phyloP scores from a whole-genome alignment of 2,113 vertebrate species.

The Microcebus jonahi region DNA sequence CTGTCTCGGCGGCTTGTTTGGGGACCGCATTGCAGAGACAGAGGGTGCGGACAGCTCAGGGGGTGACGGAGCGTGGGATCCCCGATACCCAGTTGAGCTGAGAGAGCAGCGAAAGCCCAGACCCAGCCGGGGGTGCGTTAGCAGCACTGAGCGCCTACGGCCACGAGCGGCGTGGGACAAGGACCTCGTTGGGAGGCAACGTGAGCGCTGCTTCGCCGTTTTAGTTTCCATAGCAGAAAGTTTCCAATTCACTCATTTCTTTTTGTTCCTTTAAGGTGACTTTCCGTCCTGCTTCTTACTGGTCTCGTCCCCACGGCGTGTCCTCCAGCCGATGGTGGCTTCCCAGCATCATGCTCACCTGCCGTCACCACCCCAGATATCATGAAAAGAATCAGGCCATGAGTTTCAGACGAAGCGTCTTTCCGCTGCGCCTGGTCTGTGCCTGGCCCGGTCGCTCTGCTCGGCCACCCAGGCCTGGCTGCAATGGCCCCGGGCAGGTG shows the following conservation, averaged over 20 bases:
- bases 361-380: not conserved
- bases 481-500: too few species aligned
- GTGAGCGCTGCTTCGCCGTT: too few species aligned
- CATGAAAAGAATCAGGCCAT: not conserved
- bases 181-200: not conserved
- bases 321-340: not conserved
- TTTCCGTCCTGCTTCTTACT: not conserved
- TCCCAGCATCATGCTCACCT: not conserved
- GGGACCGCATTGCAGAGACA: not conserved
- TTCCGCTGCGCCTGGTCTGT: not conserved
- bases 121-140: rapidly evolving
- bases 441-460: rapidly evolving
- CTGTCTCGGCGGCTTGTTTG: too few species aligned
- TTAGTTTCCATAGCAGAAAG: not conserved
- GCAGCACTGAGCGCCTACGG: rapidly evolving
- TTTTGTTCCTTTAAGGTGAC: not conserved
- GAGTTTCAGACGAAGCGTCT: too few species aligned
- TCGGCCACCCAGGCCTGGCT: rapidly evolving
- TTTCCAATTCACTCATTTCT: not conserved
- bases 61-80: not conserved
- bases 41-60: too few species aligned
- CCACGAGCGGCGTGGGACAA: rapidly evolving
- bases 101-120: rapidly evolving
- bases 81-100: not conserved
- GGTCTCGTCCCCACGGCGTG: not conserved